phyloP scores from a whole-genome alignment of 2,113 vertebrate species.

The Bos indicus region DNA sequence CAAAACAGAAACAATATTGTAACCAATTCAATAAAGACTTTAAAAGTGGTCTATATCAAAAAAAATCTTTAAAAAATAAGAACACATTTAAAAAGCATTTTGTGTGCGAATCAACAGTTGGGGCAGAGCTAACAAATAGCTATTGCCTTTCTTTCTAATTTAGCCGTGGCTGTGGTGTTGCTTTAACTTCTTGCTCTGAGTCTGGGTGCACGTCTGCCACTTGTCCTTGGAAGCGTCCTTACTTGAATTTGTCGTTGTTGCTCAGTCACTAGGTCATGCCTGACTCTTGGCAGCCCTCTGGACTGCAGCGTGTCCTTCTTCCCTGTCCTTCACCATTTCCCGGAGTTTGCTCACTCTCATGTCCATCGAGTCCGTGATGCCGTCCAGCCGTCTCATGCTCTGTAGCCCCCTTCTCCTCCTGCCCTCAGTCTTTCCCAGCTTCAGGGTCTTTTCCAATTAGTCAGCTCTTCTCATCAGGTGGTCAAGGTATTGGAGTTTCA shows the following conservation, averaged over 20 bases:
- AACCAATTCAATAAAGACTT: neutral
- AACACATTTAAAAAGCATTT: neutral
- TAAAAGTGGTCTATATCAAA: neutral
- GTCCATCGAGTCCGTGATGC: neutral
- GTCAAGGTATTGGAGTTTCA: neutral
- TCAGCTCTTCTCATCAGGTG: neutral
- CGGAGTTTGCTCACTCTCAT: neutral
- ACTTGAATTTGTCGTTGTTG: neutral
- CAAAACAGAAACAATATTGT: neutral
- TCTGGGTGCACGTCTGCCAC: neutral
- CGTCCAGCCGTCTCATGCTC: neutral
- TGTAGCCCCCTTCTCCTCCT: neutral
- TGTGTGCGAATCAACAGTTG: neutral
- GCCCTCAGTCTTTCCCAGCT: neutral
- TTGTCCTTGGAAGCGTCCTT: neutral
- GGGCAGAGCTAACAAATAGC: accelerated
- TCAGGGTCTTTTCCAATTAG: neutral
- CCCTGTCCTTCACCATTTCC: neutral
- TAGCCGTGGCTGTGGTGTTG: accelerated
- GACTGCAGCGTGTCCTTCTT: neutral
- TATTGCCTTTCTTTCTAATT: accelerated
- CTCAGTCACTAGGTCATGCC: neutral
- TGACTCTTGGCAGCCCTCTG: neutral
- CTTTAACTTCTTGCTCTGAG: neutral
- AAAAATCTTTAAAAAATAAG: neutral